A percentile compares a stretch with the other conserved stretches of the same genome.
phyloP scores from a whole-genome alignment of 2,113 vertebrate genomes.

The Elgaria multicarinata region DNA sequence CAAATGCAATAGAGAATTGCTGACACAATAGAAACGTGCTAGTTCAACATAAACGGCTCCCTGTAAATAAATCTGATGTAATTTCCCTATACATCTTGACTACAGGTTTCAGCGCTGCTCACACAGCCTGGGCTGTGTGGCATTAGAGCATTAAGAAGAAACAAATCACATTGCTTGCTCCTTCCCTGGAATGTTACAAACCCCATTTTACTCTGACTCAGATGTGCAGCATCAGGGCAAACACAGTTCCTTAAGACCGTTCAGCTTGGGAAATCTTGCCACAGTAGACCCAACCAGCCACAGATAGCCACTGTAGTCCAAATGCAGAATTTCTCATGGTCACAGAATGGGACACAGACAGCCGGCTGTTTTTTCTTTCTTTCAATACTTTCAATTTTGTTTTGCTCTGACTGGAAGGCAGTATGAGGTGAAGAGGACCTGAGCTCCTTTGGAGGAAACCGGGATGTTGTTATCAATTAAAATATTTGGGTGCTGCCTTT shows the following conservation, averaged over 20 bases:
- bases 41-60: slow-evolving; percentile 79
- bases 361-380: not conserved
- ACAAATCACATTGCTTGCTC: slow-evolving; percentile 23
- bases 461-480: too few relatives aligned
- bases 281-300: not conserved
- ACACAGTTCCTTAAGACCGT: not conserved
- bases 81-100: slow-evolving; percentile 78
- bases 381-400: not conserved
- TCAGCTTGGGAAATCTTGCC: slow-evolving; percentile 1
- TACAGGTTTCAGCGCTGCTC: slow-evolving; percentile 61
- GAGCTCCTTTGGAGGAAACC: not conserved
- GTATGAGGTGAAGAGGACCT: not conserved
- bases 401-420: not conserved
- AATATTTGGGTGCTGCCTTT: too few relatives aligned
- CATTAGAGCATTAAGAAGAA: slow-evolving; percentile 27
- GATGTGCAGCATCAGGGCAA: not conserved
- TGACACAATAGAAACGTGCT: slow-evolving; percentile 79
- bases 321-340: not conserved
- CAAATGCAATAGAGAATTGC: slow-evolving; percentile 78
- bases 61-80: slow-evolving; percentile 79
- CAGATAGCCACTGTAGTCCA: not conserved
- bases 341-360: not conserved
- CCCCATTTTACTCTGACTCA: not conserved
- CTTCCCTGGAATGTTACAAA: slow-evolving; percentile 25
- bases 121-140: slow-evolving; percentile 33